A percentile compares a stretch with the other conserved stretches of the same genome.
Conservation (phyloP, 2,888 invertebrate species). For the Theretra japonica region DNA sequence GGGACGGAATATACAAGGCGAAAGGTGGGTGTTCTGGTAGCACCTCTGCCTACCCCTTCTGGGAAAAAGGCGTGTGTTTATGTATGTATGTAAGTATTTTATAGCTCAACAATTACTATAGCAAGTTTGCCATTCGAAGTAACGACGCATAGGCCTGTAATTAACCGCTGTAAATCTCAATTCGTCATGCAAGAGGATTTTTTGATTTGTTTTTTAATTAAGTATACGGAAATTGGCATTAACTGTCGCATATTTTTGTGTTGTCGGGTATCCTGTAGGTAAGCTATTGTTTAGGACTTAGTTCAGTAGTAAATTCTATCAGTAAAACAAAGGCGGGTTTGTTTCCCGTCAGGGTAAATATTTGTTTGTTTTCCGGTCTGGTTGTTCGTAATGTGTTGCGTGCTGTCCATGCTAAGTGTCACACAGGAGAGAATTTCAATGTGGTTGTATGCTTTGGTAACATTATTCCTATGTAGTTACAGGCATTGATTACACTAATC, state of each 20-base stretch:
- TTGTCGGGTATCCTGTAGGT: too few species aligned
- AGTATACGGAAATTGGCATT: background rate
- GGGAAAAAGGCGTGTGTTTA: too few species aligned
- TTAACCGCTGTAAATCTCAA: conserved; percentile 10
- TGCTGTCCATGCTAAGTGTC: background rate
- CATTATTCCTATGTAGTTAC: background rate
- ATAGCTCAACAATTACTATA: conserved; percentile 28
- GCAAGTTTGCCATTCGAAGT: conserved; percentile 1
- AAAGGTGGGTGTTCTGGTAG: too few species aligned
- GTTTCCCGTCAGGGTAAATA: background rate
- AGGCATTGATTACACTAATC: background rate
- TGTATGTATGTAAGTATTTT: too few species aligned
- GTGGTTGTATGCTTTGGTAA: background rate
- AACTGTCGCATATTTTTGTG: too few species aligned
- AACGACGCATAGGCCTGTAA: background rate
- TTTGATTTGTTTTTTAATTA: background rate
- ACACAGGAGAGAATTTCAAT: background rate
- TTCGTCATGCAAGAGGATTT: background rate
- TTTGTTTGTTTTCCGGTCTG: conserved; percentile 3
- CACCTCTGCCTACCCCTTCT: too few species aligned
- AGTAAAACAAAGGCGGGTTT: background rate
- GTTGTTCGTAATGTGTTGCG: conserved; percentile 6
- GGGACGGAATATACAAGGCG: too few species aligned
- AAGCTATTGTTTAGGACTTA: too few species aligned
- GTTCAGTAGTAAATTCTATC: background rate